Conservation (phyloP, 1,140 invertebrate species). For the fruit fly (Drosophila melanogaster) region DNA sequence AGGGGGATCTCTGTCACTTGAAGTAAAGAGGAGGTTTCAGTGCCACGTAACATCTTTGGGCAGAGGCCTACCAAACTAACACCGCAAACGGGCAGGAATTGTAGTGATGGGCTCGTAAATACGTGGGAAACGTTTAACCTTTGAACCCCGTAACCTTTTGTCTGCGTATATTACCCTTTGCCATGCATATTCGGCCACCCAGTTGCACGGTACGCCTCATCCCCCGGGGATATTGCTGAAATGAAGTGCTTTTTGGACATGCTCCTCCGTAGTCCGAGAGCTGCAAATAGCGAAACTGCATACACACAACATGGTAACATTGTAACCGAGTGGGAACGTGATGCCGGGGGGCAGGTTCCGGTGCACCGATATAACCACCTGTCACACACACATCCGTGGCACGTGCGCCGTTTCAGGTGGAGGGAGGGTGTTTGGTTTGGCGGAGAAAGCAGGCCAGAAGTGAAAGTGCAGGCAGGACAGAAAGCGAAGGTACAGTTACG, state of each 20-base stretch:
- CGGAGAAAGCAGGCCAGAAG: neutral
- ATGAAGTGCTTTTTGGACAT: neutral
- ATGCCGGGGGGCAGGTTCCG: slow-evolving; percentile 28
- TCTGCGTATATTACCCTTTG: neutral
- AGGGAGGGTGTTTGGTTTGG: neutral
- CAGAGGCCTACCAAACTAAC: too few species aligned
- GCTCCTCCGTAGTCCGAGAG: neutral
- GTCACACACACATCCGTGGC: slow-evolving; percentile 54
- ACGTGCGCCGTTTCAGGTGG: slow-evolving; percentile 14
- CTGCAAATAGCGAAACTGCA: slow-evolving; percentile 7
- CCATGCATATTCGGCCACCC: neutral
- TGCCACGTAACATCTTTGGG: neutral
- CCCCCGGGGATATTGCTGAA: neutral
- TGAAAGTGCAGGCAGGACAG: slow-evolving; percentile 4
- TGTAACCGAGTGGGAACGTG: slow-evolving; percentile 25
- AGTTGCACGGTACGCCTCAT: neutral
- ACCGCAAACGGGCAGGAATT: neutral
- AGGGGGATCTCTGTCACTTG: too few species aligned
- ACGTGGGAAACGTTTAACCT: slow-evolving; percentile 1
- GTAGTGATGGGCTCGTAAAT: neutral
- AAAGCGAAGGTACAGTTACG: slow-evolving; percentile 34
- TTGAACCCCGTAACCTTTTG: neutral
- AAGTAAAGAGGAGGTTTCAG: too few species aligned
- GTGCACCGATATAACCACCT: slow-evolving; percentile 74
- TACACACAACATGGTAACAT: slow-evolving; percentile 8